Conservation (phyloP, 2,797 vertebrate genomes). For the Pseudomugil tenellus region DNA sequence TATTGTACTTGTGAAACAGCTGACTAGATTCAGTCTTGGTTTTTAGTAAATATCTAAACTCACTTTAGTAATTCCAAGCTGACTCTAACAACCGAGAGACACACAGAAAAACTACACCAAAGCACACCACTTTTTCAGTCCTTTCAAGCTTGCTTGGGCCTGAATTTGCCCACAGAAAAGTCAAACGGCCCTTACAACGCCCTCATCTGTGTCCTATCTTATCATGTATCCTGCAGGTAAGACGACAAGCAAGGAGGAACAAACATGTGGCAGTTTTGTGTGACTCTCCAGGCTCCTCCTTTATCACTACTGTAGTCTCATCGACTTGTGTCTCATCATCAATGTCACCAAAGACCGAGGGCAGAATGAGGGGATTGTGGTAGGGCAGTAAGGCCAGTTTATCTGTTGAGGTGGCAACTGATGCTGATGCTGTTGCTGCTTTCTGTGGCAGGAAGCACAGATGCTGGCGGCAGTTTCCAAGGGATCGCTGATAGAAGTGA, state of each 20-base stretch:
- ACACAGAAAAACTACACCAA: constrained; percentile 30
- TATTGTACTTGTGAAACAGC: constrained; percentile 23
- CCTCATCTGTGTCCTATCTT: constrained; percentile 50
- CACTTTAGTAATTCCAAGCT: constrained; percentile 34
- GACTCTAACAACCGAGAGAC: constrained; percentile 17
- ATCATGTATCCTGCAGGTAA: constrained; percentile 54
- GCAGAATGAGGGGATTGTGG: constrained; percentile 62
- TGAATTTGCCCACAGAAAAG: constrained; percentile 28
- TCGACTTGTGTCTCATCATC: constrained; percentile 56
- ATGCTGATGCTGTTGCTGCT: constrained; percentile 26
- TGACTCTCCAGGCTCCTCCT: constrained; percentile 47
- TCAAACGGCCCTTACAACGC: constrained; percentile 3
- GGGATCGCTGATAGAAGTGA: constrained; percentile 71
- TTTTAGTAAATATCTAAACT: constrained; percentile 42
- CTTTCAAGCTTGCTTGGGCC: neutral
- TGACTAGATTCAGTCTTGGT: constrained; percentile 22
- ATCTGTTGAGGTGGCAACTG: constrained; percentile 73
- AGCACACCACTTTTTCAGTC: constrained; percentile 22
- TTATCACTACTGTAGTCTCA: constrained; percentile 58
- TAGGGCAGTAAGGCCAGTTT: constrained; percentile 60
- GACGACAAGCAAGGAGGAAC: constrained; percentile 40
- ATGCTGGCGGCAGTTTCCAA: constrained; percentile 55
- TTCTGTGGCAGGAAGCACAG: constrained; percentile 44
- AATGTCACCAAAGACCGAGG: constrained; percentile 58
- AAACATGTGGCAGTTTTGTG: constrained; percentile 38